Conservation (phyloP, 2,113 vertebrate species). For the Strix uralensis region DNA sequence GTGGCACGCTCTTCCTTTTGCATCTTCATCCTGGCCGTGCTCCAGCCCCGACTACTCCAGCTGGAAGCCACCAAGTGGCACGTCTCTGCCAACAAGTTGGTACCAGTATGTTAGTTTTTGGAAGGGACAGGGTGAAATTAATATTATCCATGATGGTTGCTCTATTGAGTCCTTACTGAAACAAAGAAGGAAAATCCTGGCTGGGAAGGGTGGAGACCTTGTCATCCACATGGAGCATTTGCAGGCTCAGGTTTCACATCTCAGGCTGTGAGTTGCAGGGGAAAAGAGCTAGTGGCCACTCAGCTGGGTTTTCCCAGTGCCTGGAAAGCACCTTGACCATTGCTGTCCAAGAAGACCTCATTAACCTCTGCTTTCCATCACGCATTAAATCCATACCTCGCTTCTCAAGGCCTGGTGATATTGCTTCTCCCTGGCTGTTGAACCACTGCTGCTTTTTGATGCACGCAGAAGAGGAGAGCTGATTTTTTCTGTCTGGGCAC, state of each 20-base stretch:
- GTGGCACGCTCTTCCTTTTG: neutral
- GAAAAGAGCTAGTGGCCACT: neutral
- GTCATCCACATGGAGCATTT: no score
- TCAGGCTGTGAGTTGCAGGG: neutral
- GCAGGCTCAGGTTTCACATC: neutral
- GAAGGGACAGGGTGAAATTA: neutral
- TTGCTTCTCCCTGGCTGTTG: neutral
- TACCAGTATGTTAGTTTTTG: neutral
- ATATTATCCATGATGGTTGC: neutral
- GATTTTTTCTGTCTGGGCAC: neutral
- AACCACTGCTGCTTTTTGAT: neutral
- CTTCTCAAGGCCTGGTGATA: neutral
- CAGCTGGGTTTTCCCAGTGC: neutral
- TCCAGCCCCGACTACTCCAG: neutral
- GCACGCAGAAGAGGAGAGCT: neutral
- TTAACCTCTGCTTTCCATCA: neutral
- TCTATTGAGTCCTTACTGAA: neutral
- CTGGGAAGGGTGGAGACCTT: neutral
- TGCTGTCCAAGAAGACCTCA: neutral
- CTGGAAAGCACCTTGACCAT: neutral
- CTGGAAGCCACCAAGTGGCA: neutral
- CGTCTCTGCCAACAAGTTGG: neutral
- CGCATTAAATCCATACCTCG: accelerated
- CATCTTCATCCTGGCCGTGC: neutral
- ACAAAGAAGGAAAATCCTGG: neutral